Percentiles rank a stretch among this genome's conserved stretches.
These are phyloP conservation scores for Acipenser transmontanus DNA, from an alignment of 2,797 vertebrate genomes.

Conservation along the genomic window DNA sequence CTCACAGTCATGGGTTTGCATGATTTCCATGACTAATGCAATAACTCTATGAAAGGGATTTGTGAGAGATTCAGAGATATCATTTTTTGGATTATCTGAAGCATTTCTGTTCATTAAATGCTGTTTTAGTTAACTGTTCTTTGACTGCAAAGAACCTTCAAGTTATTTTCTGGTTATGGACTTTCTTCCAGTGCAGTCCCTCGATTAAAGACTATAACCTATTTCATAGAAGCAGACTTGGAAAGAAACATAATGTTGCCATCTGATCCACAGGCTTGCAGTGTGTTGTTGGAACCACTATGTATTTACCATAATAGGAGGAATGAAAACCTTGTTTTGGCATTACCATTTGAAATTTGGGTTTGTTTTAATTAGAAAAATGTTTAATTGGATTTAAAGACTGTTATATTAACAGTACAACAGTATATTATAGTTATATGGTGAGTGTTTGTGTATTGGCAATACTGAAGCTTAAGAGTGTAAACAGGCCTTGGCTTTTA, in stretches of 20 bases:
- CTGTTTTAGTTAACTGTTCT: not conserved
- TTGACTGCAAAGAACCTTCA: not conserved
- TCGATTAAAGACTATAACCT: not conserved
- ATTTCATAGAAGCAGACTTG: not conserved
- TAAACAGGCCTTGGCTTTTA: no score
- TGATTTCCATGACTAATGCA: not conserved
- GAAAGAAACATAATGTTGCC: slow-evolving; percentile 6
- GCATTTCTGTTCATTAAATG: slow-evolving; percentile 1
- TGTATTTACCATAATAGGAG: not conserved
- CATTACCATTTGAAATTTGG: not conserved
- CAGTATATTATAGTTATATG: no score
- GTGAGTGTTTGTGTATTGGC: no score
- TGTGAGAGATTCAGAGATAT: slow-evolving; percentile 1
- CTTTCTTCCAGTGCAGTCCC: not conserved
- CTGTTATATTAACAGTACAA: no score
- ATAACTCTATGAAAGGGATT: not conserved
- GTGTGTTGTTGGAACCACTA: slow-evolving; percentile 1
- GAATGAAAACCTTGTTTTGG: not conserved
- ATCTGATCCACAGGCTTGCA: slow-evolving; percentile 4
- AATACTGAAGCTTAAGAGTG: no score
- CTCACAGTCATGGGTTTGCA: not conserved
- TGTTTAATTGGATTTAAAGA: no score
- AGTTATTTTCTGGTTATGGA: slow-evolving; percentile 22
- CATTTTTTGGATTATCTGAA: not conserved
- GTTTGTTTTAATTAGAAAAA: no score